phyloP scores from a whole-genome alignment of 2,888 invertebrate species.

The Conops quadrifasciatus region DNA sequence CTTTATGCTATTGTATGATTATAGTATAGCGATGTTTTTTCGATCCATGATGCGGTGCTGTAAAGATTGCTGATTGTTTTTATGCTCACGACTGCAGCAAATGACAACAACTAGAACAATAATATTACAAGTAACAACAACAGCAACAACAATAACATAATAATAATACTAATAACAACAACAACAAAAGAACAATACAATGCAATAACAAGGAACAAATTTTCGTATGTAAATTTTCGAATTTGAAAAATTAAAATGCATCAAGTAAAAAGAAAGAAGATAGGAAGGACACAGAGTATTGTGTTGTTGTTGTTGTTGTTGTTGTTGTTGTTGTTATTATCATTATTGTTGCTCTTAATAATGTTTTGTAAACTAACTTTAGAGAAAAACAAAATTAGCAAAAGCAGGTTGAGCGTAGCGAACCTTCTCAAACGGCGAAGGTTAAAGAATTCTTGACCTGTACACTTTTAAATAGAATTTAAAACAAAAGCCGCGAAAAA shows the following conservation, averaged over 20 bases:
- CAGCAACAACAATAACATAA: conserved; percentile 7
- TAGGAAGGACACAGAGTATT: background rate
- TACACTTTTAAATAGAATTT: conserved; percentile 17
- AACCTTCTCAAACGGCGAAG: background rate
- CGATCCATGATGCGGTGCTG: background rate
- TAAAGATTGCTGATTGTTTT: background rate
- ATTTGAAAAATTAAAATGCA: conserved; percentile 20
- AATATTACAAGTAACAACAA: conserved; percentile 2
- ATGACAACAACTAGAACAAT: too few relatives aligned
- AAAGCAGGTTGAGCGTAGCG: conserved; percentile 8
- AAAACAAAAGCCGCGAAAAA: conserved; percentile 5
- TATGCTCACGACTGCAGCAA: conserved; percentile 13
- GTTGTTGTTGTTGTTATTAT: too few relatives aligned
- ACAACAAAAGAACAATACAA: background rate
- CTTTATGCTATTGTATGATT: background rate
- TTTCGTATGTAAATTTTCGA: conserved; percentile 23
- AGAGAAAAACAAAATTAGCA: background rate
- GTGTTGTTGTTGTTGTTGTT: conserved; percentile 4
- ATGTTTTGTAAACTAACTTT: background rate
- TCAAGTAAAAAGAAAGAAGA: background rate
- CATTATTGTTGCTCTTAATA: too few relatives aligned
- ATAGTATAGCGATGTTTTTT: background rate
- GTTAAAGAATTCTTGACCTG: conserved; percentile 24
- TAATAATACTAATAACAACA: conserved; percentile 12
- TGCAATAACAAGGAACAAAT: background rate